These are phyloP conservation scores for Orestias chungarensis DNA, from an alignment of 2,797 vertebrate species.

Conservation along the genomic window DNA sequence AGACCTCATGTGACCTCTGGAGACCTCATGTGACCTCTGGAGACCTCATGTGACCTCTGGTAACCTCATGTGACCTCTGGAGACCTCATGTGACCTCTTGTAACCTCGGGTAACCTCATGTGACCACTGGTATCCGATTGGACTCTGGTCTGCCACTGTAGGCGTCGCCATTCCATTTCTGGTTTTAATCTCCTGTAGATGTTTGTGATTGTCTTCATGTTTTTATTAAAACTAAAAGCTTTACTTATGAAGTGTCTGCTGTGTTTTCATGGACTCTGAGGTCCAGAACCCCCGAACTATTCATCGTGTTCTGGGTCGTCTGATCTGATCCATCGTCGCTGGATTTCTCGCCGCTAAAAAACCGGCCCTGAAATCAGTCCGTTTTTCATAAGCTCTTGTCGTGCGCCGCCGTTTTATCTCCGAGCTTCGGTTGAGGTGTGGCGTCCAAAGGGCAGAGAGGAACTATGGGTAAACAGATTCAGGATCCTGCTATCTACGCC, in stretches of 20 bases:
- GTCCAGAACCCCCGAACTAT: not conserved
- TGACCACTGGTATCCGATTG: too few species aligned
- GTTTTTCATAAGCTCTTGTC: not conserved
- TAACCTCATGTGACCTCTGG: too few species aligned
- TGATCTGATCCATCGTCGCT: too few species aligned
- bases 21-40: too few species aligned
- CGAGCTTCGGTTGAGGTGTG: constrained; percentile 65
- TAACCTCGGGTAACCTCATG: too few species aligned
- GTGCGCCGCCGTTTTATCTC: too few species aligned
- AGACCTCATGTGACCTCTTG: too few species aligned
- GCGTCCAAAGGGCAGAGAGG: constrained; percentile 71
- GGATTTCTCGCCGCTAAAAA: too few species aligned
- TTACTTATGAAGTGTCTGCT: constrained; percentile 31
- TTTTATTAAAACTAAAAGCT: constrained; percentile 68
- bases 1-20: too few species aligned
- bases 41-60: too few species aligned
- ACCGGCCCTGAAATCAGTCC: not conserved
- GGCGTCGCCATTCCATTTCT: too few species aligned
- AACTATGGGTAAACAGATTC: constrained; percentile 59
- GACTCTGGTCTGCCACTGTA: too few species aligned
- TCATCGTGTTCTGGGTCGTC: not conserved
- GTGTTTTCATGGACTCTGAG: not conserved
- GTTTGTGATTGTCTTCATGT: constrained; percentile 59
- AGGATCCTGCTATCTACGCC: constrained; percentile 63
- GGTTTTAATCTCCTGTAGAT: constrained; percentile 60